A percentile compares a stretch with the other conserved stretches of the same genome.
phyloP scores from a whole-genome alignment of 2,888 invertebrate genomes.

The Sinohyriopsis cumingii region DNA sequence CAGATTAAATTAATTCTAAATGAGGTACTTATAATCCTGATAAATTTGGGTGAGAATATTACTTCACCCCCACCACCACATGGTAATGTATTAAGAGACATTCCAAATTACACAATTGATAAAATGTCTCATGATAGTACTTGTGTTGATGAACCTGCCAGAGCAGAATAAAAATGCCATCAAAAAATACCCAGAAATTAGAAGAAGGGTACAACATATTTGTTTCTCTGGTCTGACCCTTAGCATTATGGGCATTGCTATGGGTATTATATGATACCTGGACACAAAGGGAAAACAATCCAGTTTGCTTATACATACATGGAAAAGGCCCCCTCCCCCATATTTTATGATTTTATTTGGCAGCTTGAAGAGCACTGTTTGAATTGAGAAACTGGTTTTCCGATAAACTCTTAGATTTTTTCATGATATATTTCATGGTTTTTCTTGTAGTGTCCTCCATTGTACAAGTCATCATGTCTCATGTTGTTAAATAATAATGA shows the following conservation, averaged over 20 bases:
- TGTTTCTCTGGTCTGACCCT: not conserved
- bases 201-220: not conserved
- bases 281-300: not conserved
- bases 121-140: not conserved
- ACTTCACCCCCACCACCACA: not conserved
- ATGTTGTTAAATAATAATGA: not conserved
- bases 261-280: not conserved
- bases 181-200: not conserved
- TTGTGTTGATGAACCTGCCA: not conserved
- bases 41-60: not conserved
- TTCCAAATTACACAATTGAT: no score
- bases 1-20: no score
- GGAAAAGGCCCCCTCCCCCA: not conserved
- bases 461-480: slow-evolving; percentile 4
- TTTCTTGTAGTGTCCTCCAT: not conserved
- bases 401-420: not conserved
- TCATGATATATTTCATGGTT: not conserved
- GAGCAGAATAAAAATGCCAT: not conserved
- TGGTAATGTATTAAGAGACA: no score
- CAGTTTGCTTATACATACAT: not conserved
- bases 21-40: not conserved
- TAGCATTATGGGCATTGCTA: not conserved
- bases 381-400: not conserved
- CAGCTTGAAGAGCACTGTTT: not conserved
- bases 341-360: slow-evolving; percentile 1